Base-by-base conservation (phyloP, 1,140 invertebrate species). In the Sinonovacula constricta region DNA sequence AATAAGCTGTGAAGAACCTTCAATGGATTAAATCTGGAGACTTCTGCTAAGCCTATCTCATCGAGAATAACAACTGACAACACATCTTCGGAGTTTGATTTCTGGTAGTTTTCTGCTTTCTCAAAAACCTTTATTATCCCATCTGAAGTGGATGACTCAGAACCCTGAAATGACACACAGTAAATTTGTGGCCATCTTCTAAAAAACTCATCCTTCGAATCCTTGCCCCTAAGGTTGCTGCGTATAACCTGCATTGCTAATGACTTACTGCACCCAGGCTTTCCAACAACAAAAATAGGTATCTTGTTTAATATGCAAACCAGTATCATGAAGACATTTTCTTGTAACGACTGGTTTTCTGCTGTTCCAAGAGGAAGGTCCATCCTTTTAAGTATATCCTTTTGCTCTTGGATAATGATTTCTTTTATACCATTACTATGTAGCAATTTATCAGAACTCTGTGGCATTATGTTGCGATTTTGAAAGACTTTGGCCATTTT, bases 231-330 rank as follows among this genome's bases (percentile, higher is more conserved):
- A 67, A 88, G 79, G 28, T 82, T 85, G 75, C 82, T 83, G 30
- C 63, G 67, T 3, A 88, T 83, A 22, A 88, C 79, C 24, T 83
- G 81, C 65, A 86, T 83, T 15, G 87, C 83, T 24, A 88, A 78
- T 45, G 87, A 88, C 71, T 88, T 88, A 15, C 82, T 85, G 59
- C 86, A 88, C n/a, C 87, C 87, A 30, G 87, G 87, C 70, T 88
- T 88, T 12, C 87, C 87, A 28, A 88, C 84, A n/a, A 88, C 79
- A 76, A 88, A 88, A 4, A 88, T 36, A 7, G 87, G 86, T 24
- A 88, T 86, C n/a, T 81, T 65, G 26, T 85, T 70, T 26, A 86
- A 74, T 49, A 88, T 88, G 53, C 87, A 87, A 7, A 88, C 77
- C 7, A 88, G 54, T 53, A 88, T 88, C 51, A 88, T 83, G 68